Evolutionary conservation across 2,797 vertebrate genomes (phyloP).

Genomic region (Fistularia commersonii): DNA sequence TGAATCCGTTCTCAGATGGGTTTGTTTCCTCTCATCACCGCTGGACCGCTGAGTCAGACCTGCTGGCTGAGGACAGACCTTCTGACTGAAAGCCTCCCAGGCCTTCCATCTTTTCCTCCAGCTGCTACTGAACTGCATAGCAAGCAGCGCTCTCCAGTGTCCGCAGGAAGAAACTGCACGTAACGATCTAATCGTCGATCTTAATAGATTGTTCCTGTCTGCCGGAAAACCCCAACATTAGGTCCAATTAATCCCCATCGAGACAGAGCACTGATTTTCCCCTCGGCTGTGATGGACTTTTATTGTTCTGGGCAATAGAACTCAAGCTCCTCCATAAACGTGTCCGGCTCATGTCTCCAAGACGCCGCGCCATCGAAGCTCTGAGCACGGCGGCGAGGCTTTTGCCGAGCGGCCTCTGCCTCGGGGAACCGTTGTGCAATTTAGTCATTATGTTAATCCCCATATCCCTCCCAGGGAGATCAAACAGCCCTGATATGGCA

Average conservation of each 20-base stretch:
- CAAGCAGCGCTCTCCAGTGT: slow-evolving; percentile 38
- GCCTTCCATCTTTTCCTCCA: too few species aligned
- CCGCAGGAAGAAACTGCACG: slow-evolving; percentile 2
- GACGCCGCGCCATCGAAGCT: slow-evolving; percentile 7
- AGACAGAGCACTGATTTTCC: slow-evolving; percentile 29
- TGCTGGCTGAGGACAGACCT: too few species aligned
- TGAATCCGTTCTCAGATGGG: too few species aligned
- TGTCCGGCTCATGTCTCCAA: not conserved
- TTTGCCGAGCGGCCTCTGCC: slow-evolving; percentile 49
- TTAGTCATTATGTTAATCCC: slow-evolving; percentile 57
- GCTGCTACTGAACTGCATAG: not conserved
- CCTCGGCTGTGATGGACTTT: slow-evolving; percentile 11
- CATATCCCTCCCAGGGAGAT: slow-evolving; percentile 37
- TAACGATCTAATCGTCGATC: slow-evolving; percentile 29
- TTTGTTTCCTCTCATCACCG: too few species aligned
- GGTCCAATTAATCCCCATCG: slow-evolving; percentile 29
- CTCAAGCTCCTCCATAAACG: not conserved
- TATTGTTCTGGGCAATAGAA: too few species aligned
- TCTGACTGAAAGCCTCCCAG: too few species aligned
- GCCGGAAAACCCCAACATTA: slow-evolving; percentile 27
- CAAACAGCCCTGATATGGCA: slow-evolving; percentile 33
- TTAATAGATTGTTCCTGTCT: slow-evolving; percentile 34
- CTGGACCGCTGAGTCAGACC: too few species aligned
- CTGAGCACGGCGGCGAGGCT: slow-evolving; percentile 39
- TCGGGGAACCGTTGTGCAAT: slow-evolving; percentile 45